Conservation (phyloP, 30 jellyfish, hydroid and myxozoan species). For the Cassiopea xamachana region DNA sequence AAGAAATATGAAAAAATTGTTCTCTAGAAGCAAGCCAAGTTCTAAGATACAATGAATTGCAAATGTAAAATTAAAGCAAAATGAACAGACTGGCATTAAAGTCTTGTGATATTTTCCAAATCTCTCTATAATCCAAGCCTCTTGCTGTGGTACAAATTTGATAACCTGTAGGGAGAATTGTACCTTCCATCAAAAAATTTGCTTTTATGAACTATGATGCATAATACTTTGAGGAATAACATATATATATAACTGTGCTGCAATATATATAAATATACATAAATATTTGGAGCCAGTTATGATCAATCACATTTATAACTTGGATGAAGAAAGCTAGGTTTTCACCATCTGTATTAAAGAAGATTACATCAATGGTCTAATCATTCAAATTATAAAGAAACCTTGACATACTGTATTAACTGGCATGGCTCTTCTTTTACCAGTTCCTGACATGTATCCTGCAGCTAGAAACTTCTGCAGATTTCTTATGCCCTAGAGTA, state of each 20-base stretch:
- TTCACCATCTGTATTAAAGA: too few relatives aligned
- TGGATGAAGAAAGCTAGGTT: too few relatives aligned
- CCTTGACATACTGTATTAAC: conserved; percentile 76
- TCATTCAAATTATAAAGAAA: too few relatives aligned
- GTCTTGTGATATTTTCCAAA: conserved; percentile 92
- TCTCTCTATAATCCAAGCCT: conserved; percentile 98
- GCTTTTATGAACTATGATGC: too few relatives aligned
- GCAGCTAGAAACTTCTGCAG: conserved; percentile 47
- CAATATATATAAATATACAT: too few relatives aligned
- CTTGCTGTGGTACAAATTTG: conserved; percentile 99
- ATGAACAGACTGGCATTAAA: conserved; percentile 74
- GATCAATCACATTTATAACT: too few relatives aligned
- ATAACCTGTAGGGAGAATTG: conserved; percentile 53
- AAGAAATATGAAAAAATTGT: too few relatives aligned
- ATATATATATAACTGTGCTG: too few relatives aligned
- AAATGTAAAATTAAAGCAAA: neutral
- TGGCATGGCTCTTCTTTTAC: conserved; percentile 76
- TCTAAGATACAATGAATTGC: too few relatives aligned
- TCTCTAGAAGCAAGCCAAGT: too few relatives aligned
- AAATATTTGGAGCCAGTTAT: too few relatives aligned
- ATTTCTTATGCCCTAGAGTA: conserved; percentile 13
- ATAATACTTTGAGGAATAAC: neutral
- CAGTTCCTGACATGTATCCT: conserved; percentile 78
- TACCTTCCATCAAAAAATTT: neutral
- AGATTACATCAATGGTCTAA: too few relatives aligned